phyloP scores from a whole-genome alignment of 2,888 invertebrate genomes.

The Philopedon plagiatum region DNA sequence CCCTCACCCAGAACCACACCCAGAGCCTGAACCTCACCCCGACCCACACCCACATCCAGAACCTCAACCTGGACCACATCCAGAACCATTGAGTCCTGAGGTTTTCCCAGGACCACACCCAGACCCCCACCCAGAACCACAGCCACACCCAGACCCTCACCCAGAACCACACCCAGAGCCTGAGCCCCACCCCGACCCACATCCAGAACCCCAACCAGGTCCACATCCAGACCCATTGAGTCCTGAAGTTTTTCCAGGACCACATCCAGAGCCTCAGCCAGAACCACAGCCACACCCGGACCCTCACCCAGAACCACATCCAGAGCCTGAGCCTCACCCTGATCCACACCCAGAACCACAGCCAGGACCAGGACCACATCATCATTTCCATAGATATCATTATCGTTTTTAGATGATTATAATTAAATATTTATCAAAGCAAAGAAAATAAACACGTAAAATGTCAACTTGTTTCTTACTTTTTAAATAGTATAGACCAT shows the following conservation, averaged over 20 bases:
- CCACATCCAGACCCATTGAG: constrained; percentile 9
- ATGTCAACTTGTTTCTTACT: no score
- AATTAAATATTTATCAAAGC: neutral
- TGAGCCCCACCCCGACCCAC: neutral
- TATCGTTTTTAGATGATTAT: no score
- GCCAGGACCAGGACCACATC: constrained; percentile 15
- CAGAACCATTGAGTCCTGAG: no score
- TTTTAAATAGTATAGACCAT: no score
- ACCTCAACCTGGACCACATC: constrained; percentile 14
- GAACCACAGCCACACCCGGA: neutral
- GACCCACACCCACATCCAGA: constrained; percentile 2
- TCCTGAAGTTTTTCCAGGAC: constrained; percentile 9
- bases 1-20: neutral
- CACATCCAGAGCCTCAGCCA: neutral
- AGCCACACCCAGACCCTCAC: constrained; percentile 1
- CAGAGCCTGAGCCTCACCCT: neutral
- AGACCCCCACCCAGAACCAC: constrained; percentile 10
- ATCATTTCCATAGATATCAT: constrained; percentile 2
- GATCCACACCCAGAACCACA: constrained; percentile 7
- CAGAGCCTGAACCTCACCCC: neutral
- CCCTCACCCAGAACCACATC: neutral
- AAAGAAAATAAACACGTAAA: no score
- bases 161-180: constrained; percentile 10
- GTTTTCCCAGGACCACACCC: no score
- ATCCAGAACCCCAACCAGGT: neutral